Evolutionary conservation across 2,113 vertebrate genomes (phyloP).

Genomic region (Tinamus guttatus): DNA sequence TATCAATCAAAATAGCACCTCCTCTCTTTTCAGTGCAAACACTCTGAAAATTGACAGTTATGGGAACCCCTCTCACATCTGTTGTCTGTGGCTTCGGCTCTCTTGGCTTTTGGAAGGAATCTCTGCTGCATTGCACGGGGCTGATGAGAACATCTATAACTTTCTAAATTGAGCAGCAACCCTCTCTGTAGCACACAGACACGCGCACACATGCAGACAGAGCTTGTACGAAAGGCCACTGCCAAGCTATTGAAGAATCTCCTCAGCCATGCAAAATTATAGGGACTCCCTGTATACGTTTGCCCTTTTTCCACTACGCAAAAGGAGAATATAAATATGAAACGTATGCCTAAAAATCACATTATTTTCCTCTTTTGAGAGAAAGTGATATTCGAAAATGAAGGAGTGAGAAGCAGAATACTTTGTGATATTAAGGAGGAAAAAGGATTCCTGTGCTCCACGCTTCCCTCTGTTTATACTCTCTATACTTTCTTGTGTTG

Average conservation of each 20-base stretch:
- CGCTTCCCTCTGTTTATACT: background rate
- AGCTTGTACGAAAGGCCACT: conserved; percentile 1
- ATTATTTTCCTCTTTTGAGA: background rate
- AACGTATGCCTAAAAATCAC: background rate
- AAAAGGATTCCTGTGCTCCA: background rate
- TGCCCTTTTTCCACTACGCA: background rate
- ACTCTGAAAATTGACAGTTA: conserved; percentile 80
- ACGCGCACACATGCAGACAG: background rate
- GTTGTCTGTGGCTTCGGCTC: conserved; percentile 80
- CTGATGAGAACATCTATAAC: conserved; percentile 80
- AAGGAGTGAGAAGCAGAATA: background rate
- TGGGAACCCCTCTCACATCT: conserved; percentile 81
- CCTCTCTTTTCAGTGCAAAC: conserved; percentile 77
- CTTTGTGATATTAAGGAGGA: background rate
- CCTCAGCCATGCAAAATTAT: background rate
- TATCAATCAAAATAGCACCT: conserved; percentile 79
- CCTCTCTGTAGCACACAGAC: conserved; percentile 19
- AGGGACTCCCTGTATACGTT: background rate
- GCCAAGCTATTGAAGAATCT: background rate
- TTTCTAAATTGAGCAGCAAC: conserved; percentile 80
- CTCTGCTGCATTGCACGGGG: conserved; percentile 80
- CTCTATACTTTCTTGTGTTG: background rate
- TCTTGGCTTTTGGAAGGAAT: conserved; percentile 84
- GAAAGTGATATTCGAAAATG: background rate
- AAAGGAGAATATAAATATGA: background rate